A percentile compares a stretch with the other conserved stretches of the same genome.
Conservation (phyloP, 2,888 invertebrate species). For the Agrilus cyanescens region DNA sequence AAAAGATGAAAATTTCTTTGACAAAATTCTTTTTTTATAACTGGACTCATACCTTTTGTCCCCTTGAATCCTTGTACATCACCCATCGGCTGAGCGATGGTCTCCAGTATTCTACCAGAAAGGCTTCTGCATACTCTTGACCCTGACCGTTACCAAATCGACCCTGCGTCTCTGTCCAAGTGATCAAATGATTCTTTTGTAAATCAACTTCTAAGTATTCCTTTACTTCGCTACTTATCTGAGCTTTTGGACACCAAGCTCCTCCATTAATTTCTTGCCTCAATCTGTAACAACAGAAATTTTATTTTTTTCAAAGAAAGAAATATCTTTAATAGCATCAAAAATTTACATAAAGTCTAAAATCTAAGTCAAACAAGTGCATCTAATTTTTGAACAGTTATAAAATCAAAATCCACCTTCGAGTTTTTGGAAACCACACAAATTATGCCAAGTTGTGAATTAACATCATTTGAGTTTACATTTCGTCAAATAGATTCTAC, state of each 20-base stretch:
- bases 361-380: too few species aligned
- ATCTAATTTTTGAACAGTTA: too few species aligned
- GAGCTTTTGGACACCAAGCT: constrained; percentile 84
- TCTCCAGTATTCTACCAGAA: constrained; percentile 73
- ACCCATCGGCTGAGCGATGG: constrained; percentile 57
- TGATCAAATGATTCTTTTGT: constrained; percentile 61
- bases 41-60: constrained; percentile 52
- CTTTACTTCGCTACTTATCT: constrained; percentile 60
- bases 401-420: too few species aligned
- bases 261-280: constrained; percentile 78
- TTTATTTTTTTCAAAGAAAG: too few species aligned
- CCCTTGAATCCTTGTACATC: constrained; percentile 66
- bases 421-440: too few species aligned
- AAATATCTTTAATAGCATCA: too few species aligned
- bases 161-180: constrained; percentile 80
- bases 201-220: constrained; percentile 79
- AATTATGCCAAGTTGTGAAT: too few species aligned
- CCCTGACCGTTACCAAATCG: constrained; percentile 86
- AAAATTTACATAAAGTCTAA: too few species aligned
- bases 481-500: too few species aligned
- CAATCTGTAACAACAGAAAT: constrained; percentile 45
- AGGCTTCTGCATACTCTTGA: constrained; percentile 76
- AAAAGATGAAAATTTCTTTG: neutral
- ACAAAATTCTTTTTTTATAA: neutral
- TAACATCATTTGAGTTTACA: too few species aligned